Evolutionary conservation across 2,113 vertebrate species (phyloP).

Genomic region (Lipotes vexillifer): DNA sequence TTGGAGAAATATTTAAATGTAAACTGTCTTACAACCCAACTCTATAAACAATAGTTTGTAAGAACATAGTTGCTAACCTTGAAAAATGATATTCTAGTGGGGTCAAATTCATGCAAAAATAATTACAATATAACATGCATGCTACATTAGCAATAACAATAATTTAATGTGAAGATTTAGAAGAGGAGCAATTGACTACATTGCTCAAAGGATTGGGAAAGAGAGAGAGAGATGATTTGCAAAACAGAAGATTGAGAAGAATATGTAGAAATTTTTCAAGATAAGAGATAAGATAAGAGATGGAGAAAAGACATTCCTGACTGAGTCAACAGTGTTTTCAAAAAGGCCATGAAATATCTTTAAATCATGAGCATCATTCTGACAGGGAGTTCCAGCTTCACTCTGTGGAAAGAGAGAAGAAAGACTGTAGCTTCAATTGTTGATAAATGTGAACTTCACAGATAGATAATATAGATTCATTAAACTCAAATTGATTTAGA

Average conservation of each 20-base stretch:
- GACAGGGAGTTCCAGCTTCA: neutral
- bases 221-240: neutral
- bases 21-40: neutral
- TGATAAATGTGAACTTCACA: neutral
- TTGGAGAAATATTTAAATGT: neutral
- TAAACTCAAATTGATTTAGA: neutral
- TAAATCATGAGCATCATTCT: neutral
- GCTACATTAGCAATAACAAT: neutral
- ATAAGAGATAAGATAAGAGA: neutral
- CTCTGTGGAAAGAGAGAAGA: neutral
- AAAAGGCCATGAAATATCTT: neutral
- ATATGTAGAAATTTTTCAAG: neutral
- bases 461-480: neutral
- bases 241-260: neutral
- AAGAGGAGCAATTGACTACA: neutral
- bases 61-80: neutral
- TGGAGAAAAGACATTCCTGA: neutral
- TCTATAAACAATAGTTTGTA: neutral
- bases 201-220: neutral
- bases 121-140: neutral
- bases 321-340: neutral
- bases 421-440: neutral
- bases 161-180: neutral
- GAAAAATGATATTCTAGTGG: neutral
- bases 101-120: neutral